These are phyloP conservation scores for Actenoides lindsayi DNA, from an alignment of 2,113 vertebrate genomes.

Conservation along the genomic window DNA sequence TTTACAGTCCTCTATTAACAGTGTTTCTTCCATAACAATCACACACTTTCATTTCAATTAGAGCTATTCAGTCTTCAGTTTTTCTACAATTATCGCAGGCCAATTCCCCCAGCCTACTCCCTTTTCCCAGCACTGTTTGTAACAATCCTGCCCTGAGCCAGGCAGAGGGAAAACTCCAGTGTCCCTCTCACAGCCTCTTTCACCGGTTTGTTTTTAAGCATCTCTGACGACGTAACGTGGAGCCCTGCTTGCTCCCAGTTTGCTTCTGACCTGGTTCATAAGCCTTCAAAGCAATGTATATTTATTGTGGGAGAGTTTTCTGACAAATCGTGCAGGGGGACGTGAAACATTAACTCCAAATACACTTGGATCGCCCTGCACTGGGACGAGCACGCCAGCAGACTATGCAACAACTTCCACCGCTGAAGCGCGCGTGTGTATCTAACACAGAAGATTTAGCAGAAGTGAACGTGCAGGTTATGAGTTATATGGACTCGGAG, in stretches of 20 bases:
- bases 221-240: slow-evolving; percentile 12
- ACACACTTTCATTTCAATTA: slow-evolving; percentile 81
- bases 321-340: background rate
- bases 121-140: slow-evolving; percentile 52
- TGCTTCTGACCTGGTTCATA: slow-evolving; percentile 45
- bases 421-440: background rate
- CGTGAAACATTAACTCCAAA: slow-evolving; percentile 21
- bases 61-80: slow-evolving; percentile 75
- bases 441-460: background rate
- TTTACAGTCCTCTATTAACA: slow-evolving; percentile 77
- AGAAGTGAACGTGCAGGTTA: background rate
- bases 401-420: background rate
- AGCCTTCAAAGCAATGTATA: slow-evolving; percentile 44
- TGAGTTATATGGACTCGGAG: slow-evolving; percentile 16
- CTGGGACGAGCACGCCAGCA: background rate
- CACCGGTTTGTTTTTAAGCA: slow-evolving; percentile 16
- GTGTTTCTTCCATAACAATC: slow-evolving; percentile 74
- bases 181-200: slow-evolving; percentile 5
- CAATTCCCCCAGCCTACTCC: slow-evolving; percentile 64
- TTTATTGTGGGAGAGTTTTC: slow-evolving; percentile 45
- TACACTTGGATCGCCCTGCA: background rate
- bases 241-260: slow-evolving; percentile 20
- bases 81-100: slow-evolving; percentile 69
- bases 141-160: slow-evolving; percentile 56
- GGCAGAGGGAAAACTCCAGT: slow-evolving; percentile 42